Evolutionary conservation across 1,140 invertebrate species (phyloP), one percentile per base, ranked within the genome.

Genomic region (Musca domestica): DNA sequence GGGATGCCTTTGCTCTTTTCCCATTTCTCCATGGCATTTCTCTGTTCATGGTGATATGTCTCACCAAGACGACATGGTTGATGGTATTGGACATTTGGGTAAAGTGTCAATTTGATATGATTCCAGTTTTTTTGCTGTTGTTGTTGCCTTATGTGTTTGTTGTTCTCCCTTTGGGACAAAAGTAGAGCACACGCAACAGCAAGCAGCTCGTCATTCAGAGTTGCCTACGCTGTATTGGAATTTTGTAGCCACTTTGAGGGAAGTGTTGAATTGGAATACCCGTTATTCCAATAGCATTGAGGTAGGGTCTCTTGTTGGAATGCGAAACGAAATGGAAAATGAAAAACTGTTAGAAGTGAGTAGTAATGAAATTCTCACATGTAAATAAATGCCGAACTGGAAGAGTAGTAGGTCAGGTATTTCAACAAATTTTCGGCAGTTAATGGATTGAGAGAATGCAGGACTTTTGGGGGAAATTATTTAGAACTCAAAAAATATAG

Each of bases 31-130:
- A 5, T 20, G 4, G 17, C 20, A n/a, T 51, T 27, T 27, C 17
- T 25, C 27, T 34, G n/a, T 61, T 34, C 12, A n/a, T 58, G 25
- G 5, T 58, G 25, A 6, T 19, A 10, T 2, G 10, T 22, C 4
- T 52, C 49, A 19, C 17, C 15, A n/a, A n/a, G 15, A 49, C 20
- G 19, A 12, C 49, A 12, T 3, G 49, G 19, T 30, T 30, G 14
- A 27, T 27, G 27, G 15, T n/a, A 9, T 61, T 41, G 25, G 27
- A 61, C 56, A 41, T 61, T 61, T 34, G 17, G 56, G n/a, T 61
- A 17, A 61, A 61, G 56, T 61, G 56, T 61, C 56, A 61, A 61
- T 61, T 34, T 61, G 5, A 61, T 12, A 34, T 61, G 56, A 41
- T 10, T 41, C 10, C 5, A 10, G 34, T 41, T 7, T 41, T 9